phyloP scores from a whole-genome alignment of 2,797 vertebrate genomes.

The Lagocephalus sceleratus region DNA sequence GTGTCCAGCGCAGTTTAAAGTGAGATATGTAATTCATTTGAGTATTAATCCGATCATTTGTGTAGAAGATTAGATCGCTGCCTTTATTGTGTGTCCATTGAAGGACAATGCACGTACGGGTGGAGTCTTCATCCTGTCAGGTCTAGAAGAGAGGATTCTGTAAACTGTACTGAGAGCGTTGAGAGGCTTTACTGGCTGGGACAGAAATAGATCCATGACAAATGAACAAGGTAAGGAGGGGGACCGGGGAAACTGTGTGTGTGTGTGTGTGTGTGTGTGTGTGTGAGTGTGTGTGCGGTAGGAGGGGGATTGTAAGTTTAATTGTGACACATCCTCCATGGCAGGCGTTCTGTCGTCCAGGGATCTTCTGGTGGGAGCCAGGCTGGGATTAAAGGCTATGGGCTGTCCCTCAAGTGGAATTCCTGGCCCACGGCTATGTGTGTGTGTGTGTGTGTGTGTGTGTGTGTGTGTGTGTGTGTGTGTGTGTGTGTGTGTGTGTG shows the following conservation, averaged over 20 bases:
- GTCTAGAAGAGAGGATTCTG: slow-evolving; percentile 22
- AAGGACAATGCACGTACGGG: not conserved
- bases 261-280: too few species aligned
- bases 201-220: too few species aligned
- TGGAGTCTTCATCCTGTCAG: not conserved
- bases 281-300: slow-evolving; percentile 23
- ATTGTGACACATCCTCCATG: slow-evolving; percentile 67
- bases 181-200: not conserved
- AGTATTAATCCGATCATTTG: too few species aligned
- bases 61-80: too few species aligned
- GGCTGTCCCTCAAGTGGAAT: slow-evolving; percentile 81
- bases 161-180: slow-evolving; percentile 19
- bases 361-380: slow-evolving; percentile 79
- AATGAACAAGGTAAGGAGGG: too few species aligned
- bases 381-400: slow-evolving; percentile 82
- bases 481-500: slow-evolving; percentile 16
- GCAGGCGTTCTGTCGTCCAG: slow-evolving; percentile 74
- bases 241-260: too few species aligned
- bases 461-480: slow-evolving; percentile 10
- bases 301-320: slow-evolving; percentile 57
- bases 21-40: too few species aligned
- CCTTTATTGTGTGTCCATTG: not conserved
- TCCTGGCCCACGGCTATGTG: slow-evolving; percentile 63
- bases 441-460: slow-evolving; percentile 19
- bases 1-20: slow-evolving; percentile 19